Evolutionary conservation across 2,113 vertebrate genomes (phyloP).

Genomic region (Shinisaurus crocodilurus): DNA sequence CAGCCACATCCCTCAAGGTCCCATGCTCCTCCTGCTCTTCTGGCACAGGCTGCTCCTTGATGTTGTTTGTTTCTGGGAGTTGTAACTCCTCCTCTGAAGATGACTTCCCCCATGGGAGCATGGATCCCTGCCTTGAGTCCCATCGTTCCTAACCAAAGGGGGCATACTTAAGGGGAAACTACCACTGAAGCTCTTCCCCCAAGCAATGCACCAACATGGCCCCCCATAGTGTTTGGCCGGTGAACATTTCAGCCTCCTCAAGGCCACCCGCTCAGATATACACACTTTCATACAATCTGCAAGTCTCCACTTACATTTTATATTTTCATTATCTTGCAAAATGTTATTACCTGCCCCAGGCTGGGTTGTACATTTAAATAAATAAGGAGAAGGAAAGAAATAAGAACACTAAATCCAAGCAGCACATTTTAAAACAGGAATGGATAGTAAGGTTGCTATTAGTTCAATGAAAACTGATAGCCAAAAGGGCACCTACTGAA

Average conservation of each 20-base stretch:
- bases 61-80: too few species aligned
- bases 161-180: too few species aligned
- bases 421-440: constrained; percentile 24
- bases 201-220: too few species aligned
- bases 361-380: constrained; percentile 12
- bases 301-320: constrained; percentile 17
- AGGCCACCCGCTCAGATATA: background rate
- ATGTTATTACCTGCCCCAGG: constrained; percentile 22
- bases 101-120: too few species aligned
- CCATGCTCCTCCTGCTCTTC: too few species aligned
- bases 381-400: background rate
- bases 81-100: too few species aligned
- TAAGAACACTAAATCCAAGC: constrained; percentile 23
- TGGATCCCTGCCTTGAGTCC: background rate
- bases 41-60: too few species aligned
- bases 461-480: constrained; percentile 32
- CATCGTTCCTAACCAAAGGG: background rate
- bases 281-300: background rate
- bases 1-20: too few species aligned
- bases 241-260: background rate
- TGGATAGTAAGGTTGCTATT: background rate
- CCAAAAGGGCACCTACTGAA: constrained; percentile 42
- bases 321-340: constrained; percentile 32
- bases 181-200: too few species aligned
- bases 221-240: background rate